Percentiles rank a stretch among this genome's conserved stretches.
Conservation (phyloP, 2,888 invertebrate species). For the Malthinus seriepunctatus region DNA sequence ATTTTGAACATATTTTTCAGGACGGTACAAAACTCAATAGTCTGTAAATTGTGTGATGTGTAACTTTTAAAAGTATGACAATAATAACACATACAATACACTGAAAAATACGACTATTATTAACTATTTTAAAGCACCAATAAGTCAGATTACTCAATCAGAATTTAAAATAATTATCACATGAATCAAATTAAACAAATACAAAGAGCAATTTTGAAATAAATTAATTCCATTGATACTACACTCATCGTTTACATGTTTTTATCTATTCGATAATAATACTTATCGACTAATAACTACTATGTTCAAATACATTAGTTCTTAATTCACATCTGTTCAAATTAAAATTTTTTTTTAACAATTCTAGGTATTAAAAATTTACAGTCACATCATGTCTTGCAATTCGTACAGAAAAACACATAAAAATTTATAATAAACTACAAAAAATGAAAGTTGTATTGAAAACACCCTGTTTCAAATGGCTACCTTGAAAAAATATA, state of each 20-base stretch:
- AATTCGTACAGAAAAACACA: slow-evolving; percentile 22
- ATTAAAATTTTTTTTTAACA: slow-evolving; percentile 23
- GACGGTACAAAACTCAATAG: too few relatives aligned
- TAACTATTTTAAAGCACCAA: too few relatives aligned
- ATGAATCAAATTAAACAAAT: slow-evolving; percentile 20
- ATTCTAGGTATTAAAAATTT: slow-evolving; percentile 21
- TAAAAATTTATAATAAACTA: slow-evolving; percentile 23
- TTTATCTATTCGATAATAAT: slow-evolving; percentile 52
- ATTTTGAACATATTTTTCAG: too few relatives aligned
- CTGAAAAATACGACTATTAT: too few relatives aligned
- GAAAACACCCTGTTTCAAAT: slow-evolving; percentile 20
- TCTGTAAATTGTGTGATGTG: too few relatives aligned
- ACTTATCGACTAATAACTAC: slow-evolving; percentile 53
- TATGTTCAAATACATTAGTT: slow-evolving; percentile 50
- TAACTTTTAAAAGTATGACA: too few relatives aligned
- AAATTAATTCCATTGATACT: slow-evolving; percentile 50
- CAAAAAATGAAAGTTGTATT: too few relatives aligned
- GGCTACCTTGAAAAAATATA: slow-evolving; percentile 23
- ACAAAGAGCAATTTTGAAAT: slow-evolving; percentile 5
- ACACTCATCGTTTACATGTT: slow-evolving; percentile 48
- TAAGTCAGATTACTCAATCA: neutral
- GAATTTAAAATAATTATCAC: slow-evolving; percentile 17
- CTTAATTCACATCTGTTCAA: slow-evolving; percentile 46
- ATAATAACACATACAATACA: too few relatives aligned
- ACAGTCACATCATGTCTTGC: slow-evolving; percentile 20